A percentile compares a stretch with the other conserved stretches of the same genome.
phyloP scores from a whole-genome alignment of 2,113 vertebrate species.

The Solea senegalensis region DNA sequence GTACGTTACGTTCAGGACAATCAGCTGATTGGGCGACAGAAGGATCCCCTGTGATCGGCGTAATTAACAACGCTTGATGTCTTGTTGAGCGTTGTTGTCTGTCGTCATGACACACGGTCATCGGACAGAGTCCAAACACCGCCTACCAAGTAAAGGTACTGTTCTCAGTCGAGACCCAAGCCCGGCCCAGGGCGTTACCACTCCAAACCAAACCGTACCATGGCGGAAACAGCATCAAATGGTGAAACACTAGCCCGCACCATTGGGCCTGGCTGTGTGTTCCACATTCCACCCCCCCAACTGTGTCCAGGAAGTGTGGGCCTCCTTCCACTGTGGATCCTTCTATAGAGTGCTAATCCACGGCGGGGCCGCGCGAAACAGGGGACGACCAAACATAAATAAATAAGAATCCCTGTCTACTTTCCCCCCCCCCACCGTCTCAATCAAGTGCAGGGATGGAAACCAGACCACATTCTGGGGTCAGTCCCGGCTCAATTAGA shows the following conservation, averaged over 20 bases:
- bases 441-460: constrained; percentile 71
- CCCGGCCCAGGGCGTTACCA: too few relatives aligned
- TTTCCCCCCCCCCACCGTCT: constrained; percentile 64
- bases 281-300: constrained; percentile 66
- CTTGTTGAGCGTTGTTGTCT: too few relatives aligned
- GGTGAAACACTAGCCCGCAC: constrained; percentile 41
- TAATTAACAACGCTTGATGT: too few relatives aligned
- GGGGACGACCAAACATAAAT: constrained; percentile 69
- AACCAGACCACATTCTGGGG: constrained; percentile 77
- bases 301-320: constrained; percentile 55
- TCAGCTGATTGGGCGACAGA: too few relatives aligned
- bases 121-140: too few relatives aligned
- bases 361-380: constrained; percentile 54
- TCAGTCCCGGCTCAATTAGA: constrained; percentile 73
- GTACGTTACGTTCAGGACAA: too few relatives aligned
- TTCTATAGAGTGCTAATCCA: constrained; percentile 72
- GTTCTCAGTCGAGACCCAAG: too few relatives aligned
- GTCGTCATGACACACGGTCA: too few relatives aligned
- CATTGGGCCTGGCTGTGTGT: constrained; percentile 59
- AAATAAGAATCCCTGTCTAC: constrained; percentile 70
- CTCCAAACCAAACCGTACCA: too few relatives aligned
- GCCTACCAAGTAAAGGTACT: too few relatives aligned
- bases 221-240: too few relatives aligned
- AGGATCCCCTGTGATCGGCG: too few relatives aligned
- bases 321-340: constrained; percentile 43